Base-by-base conservation (phyloP, 2,888 invertebrate species). In the Cerastis leucographa region DNA sequence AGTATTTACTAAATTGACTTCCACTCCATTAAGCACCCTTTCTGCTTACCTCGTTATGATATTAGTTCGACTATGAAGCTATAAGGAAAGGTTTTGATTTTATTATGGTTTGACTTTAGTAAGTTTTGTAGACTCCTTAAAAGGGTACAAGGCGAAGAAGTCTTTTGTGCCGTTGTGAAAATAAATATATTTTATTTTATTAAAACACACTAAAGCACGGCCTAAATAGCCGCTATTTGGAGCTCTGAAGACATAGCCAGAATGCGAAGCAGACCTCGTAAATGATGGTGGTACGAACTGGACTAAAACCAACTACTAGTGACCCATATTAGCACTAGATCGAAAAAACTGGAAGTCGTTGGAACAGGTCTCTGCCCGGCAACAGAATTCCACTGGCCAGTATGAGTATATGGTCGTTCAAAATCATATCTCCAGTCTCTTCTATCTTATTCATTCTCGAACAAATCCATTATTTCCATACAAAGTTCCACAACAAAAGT, bases 1-100 rank as follows among this genome's bases (percentile, higher is more conserved):
- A 77, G 65, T 69, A 76, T 85, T 68, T 62, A 71, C 61, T 77
- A 66, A 85, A 85, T 85, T 77, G 73, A 77, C 42, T 85, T 74
- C 65, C 65, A 71, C 56, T 74, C 78, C 85, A 85, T 81, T 76
- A 77, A n/a, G 49, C 73, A 62, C 49, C 61, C 44, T 69, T 69
- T 46, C 61, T 81, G 73, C 56, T 68, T 44, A 77, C 71, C 73
- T 71, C 25, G 73, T 71, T 71, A 85, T 22, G 56, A 3, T 35
- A 35, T 35, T 3, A 3, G 40, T 56, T 67, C 35, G 14, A 61
- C 35, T 62, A 22, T 44, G 42, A 61, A 44, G 76, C n/a, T 71
- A 49, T 56, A n/a, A 56, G 65, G 65, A 69, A 71, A 84, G 12
- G 40, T 46, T 62, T 67, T 67, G 35, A 72, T 78, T 78, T 56